Evolutionary conservation across 2,113 vertebrate species (phyloP), one percentile per base, ranked within the genome.

Genomic region (Myodes glareolus): DNA sequence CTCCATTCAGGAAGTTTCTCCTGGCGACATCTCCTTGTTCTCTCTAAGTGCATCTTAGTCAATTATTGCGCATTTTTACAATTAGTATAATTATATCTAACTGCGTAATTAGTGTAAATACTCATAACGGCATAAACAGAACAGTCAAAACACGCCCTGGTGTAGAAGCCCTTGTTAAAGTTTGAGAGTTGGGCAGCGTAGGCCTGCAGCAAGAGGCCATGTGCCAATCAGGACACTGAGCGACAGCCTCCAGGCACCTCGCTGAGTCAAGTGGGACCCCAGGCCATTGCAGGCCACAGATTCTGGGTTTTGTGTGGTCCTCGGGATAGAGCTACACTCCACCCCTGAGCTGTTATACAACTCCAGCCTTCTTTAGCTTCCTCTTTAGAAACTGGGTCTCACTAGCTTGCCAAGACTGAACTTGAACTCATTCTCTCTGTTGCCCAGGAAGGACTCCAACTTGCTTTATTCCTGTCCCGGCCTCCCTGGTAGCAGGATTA

Each of bases 31-130:
- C 94, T 94, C 98, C 98, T 98, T 98, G 98, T 98, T 98, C 95
- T 97, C 96, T 94, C 94, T 73, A 95, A 98, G 97, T 98, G 85
- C 96, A 97, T 96, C 97, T 97, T 91, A 85, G 94, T 96, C 96
- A 92, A 97, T 98, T 98, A 98, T 96, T 77, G 97, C 98, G 92
- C 97, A 86, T 97, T 98, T 98, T 98, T 98, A 97, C 98, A 98
- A 98, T 98, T 98, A 98, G 98, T 75, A 47, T 97, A 98, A 98
- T 99, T 98, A 98, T 95, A 91, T 88, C 95, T 97, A 98, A 98
- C 95, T 96, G 85, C 91, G 63, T 98, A 98, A 99, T 99, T 98
- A 98, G 95, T 58, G 47, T 98, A 98, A 98, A 98, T 96, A 98
- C 61, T 58, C 95, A 92, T 97, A 95, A 97, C 95, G 96, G 96